These are phyloP conservation scores for Cuniculus paca DNA, from an alignment of 2,797 vertebrate genomes.

Conservation along the genomic window DNA sequence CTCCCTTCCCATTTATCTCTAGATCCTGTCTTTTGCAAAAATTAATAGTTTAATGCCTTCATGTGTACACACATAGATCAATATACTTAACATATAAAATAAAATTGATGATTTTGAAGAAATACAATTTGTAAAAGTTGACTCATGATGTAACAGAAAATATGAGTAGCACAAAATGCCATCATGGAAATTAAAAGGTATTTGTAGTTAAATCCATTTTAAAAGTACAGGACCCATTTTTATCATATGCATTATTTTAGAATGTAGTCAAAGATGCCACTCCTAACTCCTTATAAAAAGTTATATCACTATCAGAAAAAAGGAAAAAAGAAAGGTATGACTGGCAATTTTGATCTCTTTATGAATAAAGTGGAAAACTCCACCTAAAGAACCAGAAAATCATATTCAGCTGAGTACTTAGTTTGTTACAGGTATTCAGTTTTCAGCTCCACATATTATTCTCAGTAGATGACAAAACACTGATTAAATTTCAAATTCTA, in stretches of 20 bases:
- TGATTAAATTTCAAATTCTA: constrained; percentile 73
- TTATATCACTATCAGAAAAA: background rate
- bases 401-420: background rate
- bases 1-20: background rate
- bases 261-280: background rate
- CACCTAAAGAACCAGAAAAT: constrained; percentile 10
- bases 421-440: constrained; percentile 60
- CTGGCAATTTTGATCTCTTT: background rate
- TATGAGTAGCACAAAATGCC: background rate
- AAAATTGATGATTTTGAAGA: background rate
- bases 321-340: background rate
- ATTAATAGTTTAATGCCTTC: background rate
- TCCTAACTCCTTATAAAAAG: background rate
- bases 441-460: constrained; percentile 57
- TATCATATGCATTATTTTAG: background rate
- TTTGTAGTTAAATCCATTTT: background rate
- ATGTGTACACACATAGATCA: background rate
- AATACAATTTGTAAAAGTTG: background rate
- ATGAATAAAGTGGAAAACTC: constrained; percentile 5
- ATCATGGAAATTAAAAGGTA: background rate
- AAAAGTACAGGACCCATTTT: background rate
- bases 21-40: background rate
- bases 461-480: constrained; percentile 54
- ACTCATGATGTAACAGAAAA: background rate
- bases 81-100: background rate